These are phyloP conservation scores for Exaiptasia diaphana DNA, from an alignment of 64 coral and sea anemone genomes.

Conservation along the genomic window DNA sequence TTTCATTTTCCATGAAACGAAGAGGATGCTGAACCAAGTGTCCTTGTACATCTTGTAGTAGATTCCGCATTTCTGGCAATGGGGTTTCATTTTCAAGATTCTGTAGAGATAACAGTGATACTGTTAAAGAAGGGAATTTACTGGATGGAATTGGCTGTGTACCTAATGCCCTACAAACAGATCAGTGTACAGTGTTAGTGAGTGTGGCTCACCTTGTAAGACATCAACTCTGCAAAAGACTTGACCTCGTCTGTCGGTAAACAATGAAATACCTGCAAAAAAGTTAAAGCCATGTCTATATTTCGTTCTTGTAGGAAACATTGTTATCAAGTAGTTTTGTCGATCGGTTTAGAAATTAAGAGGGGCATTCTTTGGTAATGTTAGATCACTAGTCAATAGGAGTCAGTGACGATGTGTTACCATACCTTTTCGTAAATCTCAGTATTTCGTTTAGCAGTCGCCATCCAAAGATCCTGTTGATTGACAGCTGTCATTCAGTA, in stretches of 20 bases:
- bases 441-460: constrained; percentile 66
- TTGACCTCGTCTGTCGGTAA: constrained; percentile 74
- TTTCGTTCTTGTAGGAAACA: too few relatives aligned
- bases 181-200: too few relatives aligned
- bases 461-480: constrained; percentile 68
- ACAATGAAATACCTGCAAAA: constrained; percentile 81
- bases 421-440: constrained; percentile 81
- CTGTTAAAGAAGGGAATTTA: neutral
- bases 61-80: constrained; percentile 22
- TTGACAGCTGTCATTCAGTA: too few relatives aligned
- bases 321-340: too few relatives aligned
- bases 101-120: neutral
- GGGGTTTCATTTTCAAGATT: constrained; percentile 7
- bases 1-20: constrained; percentile 71
- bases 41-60: constrained; percentile 58
- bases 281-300: too few relatives aligned
- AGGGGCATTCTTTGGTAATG: too few relatives aligned
- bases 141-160: neutral
- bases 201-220: constrained; percentile 91
- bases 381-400: too few relatives aligned
- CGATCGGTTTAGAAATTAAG: too few relatives aligned
- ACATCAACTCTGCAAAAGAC: constrained; percentile 55
- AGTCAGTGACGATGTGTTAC: too few relatives aligned
- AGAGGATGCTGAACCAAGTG: constrained; percentile 68
- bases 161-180: too few relatives aligned